Conservation (phyloP, 2,797 vertebrate genomes). For the Aphelocoma californica region DNA sequence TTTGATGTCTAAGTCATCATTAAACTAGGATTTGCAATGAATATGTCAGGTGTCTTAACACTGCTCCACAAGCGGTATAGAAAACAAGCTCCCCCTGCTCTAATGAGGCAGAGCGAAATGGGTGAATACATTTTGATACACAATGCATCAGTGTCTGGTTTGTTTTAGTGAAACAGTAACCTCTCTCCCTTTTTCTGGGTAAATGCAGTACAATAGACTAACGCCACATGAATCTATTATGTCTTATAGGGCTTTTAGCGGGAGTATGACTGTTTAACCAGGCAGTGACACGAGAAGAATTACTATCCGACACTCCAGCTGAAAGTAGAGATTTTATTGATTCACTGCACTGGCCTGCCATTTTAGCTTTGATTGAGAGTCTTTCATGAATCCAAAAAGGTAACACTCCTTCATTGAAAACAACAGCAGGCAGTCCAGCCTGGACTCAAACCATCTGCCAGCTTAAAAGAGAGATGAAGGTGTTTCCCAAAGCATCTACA, state of each 20-base stretch:
- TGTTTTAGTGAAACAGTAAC: conserved; percentile 78
- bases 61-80: conserved; percentile 34
- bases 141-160: conserved; percentile 78
- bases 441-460: conserved; percentile 92
- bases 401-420: conserved; percentile 77
- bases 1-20: conserved; percentile 50
- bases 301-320: conserved; percentile 77
- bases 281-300: conserved; percentile 82
- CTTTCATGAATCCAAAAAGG: conserved; percentile 81
- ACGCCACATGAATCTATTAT: conserved; percentile 83
- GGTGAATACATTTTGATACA: conserved; percentile 75
- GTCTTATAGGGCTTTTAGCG: conserved; percentile 74
- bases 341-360: conserved; percentile 76
- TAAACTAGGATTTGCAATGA: conserved; percentile 49
- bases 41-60: conserved; percentile 66
- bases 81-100: conserved; percentile 53
- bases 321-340: conserved; percentile 84
- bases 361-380: conserved; percentile 82
- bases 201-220: conserved; percentile 78
- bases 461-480: conserved; percentile 76
- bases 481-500: conserved; percentile 67
- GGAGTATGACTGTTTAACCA: conserved; percentile 83
- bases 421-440: conserved; percentile 79
- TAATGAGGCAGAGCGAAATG: conserved; percentile 63
- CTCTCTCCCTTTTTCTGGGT: conserved; percentile 73